Conservation (phyloP, 1,140 invertebrate species). For the Ips nitidus region DNA sequence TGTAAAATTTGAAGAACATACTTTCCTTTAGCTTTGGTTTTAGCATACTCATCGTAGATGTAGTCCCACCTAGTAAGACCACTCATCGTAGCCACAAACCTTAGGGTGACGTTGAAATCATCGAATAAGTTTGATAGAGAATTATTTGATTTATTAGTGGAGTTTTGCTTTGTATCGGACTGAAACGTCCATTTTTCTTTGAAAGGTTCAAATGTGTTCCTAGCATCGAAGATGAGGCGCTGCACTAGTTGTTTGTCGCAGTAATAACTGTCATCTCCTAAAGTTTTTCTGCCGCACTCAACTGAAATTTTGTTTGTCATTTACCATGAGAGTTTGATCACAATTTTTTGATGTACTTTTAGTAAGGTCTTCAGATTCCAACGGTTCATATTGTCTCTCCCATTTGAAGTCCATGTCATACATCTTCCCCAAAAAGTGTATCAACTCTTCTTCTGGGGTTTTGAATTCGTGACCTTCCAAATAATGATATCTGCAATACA, state of each 20-base stretch:
- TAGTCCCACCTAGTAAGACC: slow-evolving; percentile 85
- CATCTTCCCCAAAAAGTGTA: slow-evolving; percentile 71
- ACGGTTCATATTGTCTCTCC: slow-evolving; percentile 55
- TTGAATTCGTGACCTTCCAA: slow-evolving; percentile 70
- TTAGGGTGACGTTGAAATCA: slow-evolving; percentile 68
- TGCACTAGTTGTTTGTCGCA: slow-evolving; percentile 85
- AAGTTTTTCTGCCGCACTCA: slow-evolving; percentile 56
- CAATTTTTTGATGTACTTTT: slow-evolving; percentile 8
- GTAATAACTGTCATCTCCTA: slow-evolving; percentile 72
- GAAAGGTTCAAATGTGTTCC: slow-evolving; percentile 73
- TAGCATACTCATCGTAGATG: slow-evolving; percentile 42
- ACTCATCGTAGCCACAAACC: slow-evolving; percentile 86
- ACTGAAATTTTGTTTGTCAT: slow-evolving; percentile 50
- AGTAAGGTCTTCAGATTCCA: slow-evolving; percentile 39
- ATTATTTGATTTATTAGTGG: no score
- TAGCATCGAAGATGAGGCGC: slow-evolving; percentile 84
- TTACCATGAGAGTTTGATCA: not conserved
- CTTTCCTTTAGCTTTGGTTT: slow-evolving; percentile 25
- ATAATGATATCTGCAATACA: slow-evolving; percentile 87
- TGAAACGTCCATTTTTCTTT: slow-evolving; percentile 59
- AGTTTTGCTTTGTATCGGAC: slow-evolving; percentile 51
- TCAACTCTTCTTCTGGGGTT: slow-evolving; percentile 70
- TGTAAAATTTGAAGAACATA: slow-evolving; percentile 4
- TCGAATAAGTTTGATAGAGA: slow-evolving; percentile 56
- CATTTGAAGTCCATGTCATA: slow-evolving; percentile 60